Percentiles rank a stretch among this genome's conserved stretches.
These are phyloP conservation scores for Cotesia typhae DNA, from an alignment of 1,140 invertebrate genomes.

Conservation along the genomic window DNA sequence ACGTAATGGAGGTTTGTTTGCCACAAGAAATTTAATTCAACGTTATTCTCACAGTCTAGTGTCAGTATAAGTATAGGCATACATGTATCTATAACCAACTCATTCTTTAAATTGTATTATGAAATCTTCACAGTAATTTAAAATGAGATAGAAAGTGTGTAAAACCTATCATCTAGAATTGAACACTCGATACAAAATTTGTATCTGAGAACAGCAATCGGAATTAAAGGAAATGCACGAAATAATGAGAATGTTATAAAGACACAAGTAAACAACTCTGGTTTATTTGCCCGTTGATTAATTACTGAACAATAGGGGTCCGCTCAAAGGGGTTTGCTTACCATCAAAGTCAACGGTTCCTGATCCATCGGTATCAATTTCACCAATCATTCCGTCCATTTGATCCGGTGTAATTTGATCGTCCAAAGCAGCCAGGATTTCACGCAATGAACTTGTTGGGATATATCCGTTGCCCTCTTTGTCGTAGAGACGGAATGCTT, in stretches of 20 bases:
- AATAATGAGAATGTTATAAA: too few species aligned
- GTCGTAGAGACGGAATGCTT: slow-evolving; percentile 79
- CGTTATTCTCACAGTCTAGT: neutral
- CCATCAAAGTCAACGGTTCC: slow-evolving; percentile 88
- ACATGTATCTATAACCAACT: neutral
- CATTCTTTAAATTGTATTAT: neutral
- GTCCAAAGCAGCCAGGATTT: slow-evolving; percentile 80
- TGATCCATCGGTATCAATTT: slow-evolving; percentile 83
- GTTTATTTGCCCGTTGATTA: neutral
- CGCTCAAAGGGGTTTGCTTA: slow-evolving; percentile 51
- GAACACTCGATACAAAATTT: too few species aligned
- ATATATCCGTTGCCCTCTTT: slow-evolving; percentile 85
- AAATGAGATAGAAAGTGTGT: too few species aligned
- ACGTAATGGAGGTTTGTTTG: slow-evolving; percentile 18
- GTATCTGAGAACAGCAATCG: too few species aligned
- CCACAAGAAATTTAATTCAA: slow-evolving; percentile 35
- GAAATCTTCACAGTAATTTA: too few species aligned
- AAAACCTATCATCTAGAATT: too few species aligned
- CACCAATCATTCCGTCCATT: slow-evolving; percentile 85
- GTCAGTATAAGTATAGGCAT: neutral
- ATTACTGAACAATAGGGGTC: neutral
- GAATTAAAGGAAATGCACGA: too few species aligned
- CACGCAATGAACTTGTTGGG: slow-evolving; percentile 79
- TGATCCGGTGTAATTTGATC: slow-evolving; percentile 83
- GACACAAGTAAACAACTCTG: too few species aligned